Percentiles rank a stretch among this genome's conserved stretches.
These are phyloP conservation scores for Ips nitidus DNA, from an alignment of 1,140 invertebrate genomes.

Conservation along the genomic window DNA sequence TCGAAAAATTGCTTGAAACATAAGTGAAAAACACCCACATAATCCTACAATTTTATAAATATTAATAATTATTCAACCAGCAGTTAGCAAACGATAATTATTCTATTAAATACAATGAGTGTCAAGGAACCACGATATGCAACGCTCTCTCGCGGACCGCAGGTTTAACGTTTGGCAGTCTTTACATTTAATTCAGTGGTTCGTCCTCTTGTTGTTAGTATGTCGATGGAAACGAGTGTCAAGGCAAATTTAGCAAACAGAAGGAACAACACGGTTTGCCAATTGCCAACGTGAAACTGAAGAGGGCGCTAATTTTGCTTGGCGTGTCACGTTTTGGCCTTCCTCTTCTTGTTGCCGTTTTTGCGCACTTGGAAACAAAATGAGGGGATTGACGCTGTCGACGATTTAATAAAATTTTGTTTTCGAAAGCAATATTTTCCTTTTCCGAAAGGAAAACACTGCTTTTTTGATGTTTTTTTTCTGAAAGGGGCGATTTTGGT, in stretches of 20 bases:
- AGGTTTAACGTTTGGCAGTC: too few species aligned
- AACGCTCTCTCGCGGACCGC: too few species aligned
- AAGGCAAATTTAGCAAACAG: constrained; percentile 32
- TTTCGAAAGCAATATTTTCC: constrained; percentile 10
- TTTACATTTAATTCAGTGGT: neutral
- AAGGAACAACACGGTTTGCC: constrained; percentile 24
- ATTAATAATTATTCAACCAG: too few species aligned
- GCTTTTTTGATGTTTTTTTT: too few species aligned
- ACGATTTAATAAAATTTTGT: constrained; percentile 11
- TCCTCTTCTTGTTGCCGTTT: constrained; percentile 10
- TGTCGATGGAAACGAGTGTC: constrained; percentile 11
- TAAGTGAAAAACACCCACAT: too few species aligned
- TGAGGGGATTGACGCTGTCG: constrained; percentile 7
- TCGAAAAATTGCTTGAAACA: too few species aligned
- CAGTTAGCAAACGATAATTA: too few species aligned
- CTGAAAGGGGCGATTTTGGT: too few species aligned
- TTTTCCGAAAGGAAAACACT: too few species aligned
- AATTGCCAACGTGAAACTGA: constrained; percentile 27
- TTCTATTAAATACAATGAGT: too few species aligned
- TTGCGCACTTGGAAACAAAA: constrained; percentile 28
- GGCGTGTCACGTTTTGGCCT: constrained; percentile 7
- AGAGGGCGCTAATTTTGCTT: constrained; percentile 35
- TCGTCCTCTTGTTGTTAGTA: constrained; percentile 1
- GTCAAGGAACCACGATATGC: too few species aligned
- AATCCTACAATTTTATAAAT: too few species aligned